A percentile compares a stretch with the other conserved stretches of the same genome.
phyloP scores from a whole-genome alignment of 2,113 vertebrate genomes.

The Sarotherodon lohbergeri region DNA sequence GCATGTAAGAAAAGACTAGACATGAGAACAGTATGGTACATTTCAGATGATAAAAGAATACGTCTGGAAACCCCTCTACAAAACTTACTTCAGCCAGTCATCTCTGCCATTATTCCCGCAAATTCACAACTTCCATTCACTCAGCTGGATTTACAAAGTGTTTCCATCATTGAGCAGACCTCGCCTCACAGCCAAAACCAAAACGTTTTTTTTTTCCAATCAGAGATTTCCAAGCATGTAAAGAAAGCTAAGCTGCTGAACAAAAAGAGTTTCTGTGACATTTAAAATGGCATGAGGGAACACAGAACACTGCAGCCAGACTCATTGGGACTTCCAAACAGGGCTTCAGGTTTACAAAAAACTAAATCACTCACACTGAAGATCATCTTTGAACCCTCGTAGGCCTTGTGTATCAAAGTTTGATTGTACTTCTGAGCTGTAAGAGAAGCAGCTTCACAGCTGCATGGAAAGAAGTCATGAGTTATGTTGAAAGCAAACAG shows the following conservation, averaged over 20 bases:
- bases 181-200: slow-evolving; percentile 22
- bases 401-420: neutral
- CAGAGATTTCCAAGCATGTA: slow-evolving; percentile 19
- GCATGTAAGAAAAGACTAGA: slow-evolving; percentile 91
- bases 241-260: slow-evolving; percentile 29
- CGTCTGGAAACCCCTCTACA: slow-evolving; percentile 61
- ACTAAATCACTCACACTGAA: neutral
- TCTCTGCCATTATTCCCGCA: slow-evolving; percentile 61
- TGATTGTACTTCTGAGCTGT: slow-evolving; percentile 31
- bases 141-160: slow-evolving; percentile 51
- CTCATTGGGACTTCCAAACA: neutral
- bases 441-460: slow-evolving; percentile 5
- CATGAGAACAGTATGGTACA: slow-evolving; percentile 85
- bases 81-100: slow-evolving; percentile 69
- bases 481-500: neutral
- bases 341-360: neutral
- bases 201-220: neutral
- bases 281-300: slow-evolving; percentile 42
- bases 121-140: slow-evolving; percentile 37
- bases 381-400: neutral
- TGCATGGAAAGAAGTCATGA: neutral
- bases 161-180: slow-evolving; percentile 71
- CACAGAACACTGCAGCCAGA: slow-evolving; percentile 19
- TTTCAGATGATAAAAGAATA: slow-evolving; percentile 77
- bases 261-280: slow-evolving; percentile 32